These are phyloP conservation scores for Lissonota sp. DNA, from an alignment of 2,888 invertebrate genomes.

Conservation along the genomic window DNA sequence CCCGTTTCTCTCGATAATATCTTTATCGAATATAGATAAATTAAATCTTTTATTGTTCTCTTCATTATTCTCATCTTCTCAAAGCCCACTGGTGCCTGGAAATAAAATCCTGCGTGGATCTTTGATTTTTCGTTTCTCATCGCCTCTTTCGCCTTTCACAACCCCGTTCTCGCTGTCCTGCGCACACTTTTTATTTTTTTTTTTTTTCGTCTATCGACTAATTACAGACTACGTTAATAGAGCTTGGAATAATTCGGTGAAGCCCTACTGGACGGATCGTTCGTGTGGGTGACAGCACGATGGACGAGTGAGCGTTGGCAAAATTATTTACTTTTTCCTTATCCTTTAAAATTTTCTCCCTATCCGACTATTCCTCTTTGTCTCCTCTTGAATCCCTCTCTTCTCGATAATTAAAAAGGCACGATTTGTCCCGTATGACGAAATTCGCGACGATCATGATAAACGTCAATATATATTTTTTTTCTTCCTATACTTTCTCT, in stretches of 20 bases:
- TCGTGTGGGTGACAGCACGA: constrained; percentile 79
- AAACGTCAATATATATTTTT: constrained; percentile 38
- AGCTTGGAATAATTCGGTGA: constrained; percentile 81
- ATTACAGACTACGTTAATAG: constrained; percentile 75
- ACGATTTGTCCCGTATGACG: constrained; percentile 73
- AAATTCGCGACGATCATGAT: constrained; percentile 31
- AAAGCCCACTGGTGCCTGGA: constrained; percentile 23
- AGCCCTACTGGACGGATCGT: constrained; percentile 83
- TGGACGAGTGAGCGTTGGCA: constrained; percentile 80
- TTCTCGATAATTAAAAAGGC: constrained; percentile 73
- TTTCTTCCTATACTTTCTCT: constrained; percentile 22
- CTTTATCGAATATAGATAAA: constrained; percentile 1
- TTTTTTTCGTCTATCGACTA: constrained; percentile 61
- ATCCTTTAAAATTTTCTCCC: constrained; percentile 11
- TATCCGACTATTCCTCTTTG: constrained; percentile 46
- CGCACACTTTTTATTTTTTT: constrained; percentile 20
- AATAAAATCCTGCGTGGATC: not conserved
- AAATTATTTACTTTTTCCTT: constrained; percentile 64
- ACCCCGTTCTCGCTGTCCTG: constrained; percentile 7
- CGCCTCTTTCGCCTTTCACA: not conserved
- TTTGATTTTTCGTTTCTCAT: not conserved
- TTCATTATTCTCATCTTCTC: constrained; percentile 32
- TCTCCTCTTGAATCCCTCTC: constrained; percentile 30
- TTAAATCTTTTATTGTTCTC: constrained; percentile 12
- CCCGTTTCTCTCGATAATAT: not conserved